phyloP scores from a whole-genome alignment of 2,797 vertebrate genomes.

The Triplophysa bombifrons region DNA sequence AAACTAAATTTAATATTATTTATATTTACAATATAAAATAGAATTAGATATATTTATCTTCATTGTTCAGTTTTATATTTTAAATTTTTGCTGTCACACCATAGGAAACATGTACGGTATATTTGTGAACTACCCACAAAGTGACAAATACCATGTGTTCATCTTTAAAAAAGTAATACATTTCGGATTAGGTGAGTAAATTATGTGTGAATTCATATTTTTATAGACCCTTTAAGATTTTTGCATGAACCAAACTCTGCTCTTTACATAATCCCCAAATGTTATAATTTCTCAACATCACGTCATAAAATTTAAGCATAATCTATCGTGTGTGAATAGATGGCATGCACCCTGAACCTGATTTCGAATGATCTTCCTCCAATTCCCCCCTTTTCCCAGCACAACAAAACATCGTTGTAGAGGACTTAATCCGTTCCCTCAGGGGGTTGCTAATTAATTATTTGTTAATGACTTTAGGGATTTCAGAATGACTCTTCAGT shows the following conservation, averaged over 20 bases:
- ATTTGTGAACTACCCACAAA: too few relatives aligned
- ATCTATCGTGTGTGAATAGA: neutral
- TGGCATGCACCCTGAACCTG: conserved; percentile 4
- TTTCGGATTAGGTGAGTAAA: too few relatives aligned
- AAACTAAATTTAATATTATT: too few relatives aligned
- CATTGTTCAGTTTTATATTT: too few relatives aligned
- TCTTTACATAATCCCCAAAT: neutral
- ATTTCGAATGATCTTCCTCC: conserved; percentile 13
- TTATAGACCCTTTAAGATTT: neutral
- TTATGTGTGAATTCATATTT: neutral
- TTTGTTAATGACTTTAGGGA: conserved; percentile 80
- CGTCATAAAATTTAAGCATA: neutral
- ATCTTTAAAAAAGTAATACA: too few relatives aligned
- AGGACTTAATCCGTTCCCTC: conserved; percentile 57
- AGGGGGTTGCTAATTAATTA: conserved; percentile 75
- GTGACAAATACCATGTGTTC: too few relatives aligned
- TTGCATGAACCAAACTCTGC: neutral
- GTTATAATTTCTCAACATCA: neutral
- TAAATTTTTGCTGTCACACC: too few relatives aligned
- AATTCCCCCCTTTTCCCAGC: conserved; percentile 22
- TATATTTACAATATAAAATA: too few relatives aligned
- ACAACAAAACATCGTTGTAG: conserved; percentile 37
- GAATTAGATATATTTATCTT: too few relatives aligned
- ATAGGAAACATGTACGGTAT: too few relatives aligned
- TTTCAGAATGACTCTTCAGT: conserved; percentile 59